A percentile compares a stretch with the other conserved stretches of the same genome.
Evolutionary conservation across 2,888 invertebrate species (phyloP).

Genomic region (Zaprionus obscuricornis): DNA sequence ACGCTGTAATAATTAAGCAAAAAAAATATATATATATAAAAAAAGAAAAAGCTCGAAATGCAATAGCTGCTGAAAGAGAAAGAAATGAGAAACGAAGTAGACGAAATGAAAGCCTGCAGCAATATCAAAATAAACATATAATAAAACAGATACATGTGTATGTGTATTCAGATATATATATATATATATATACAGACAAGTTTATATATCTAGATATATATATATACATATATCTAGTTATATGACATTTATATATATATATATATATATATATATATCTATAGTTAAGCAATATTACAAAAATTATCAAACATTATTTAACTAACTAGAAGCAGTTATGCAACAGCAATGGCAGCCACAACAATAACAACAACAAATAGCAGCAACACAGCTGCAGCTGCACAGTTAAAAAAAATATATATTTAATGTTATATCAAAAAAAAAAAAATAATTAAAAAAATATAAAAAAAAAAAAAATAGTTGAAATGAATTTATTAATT

Average conservation of each 20-base stretch:
- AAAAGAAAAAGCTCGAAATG: constrained; percentile 9
- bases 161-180: constrained; percentile 17
- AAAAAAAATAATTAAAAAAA: constrained; percentile 5
- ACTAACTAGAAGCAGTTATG: constrained; percentile 35
- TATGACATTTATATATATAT: constrained; percentile 1
- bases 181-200: constrained; percentile 18
- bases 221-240: constrained; percentile 1
- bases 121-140: constrained; percentile 43
- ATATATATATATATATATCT: constrained; percentile 34
- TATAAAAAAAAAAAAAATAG: constrained; percentile 38
- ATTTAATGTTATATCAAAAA: constrained; percentile 39
- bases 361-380: constrained; percentile 18
- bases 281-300: constrained; percentile 45
- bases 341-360: constrained; percentile 22
- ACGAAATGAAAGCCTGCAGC: constrained; percentile 26
- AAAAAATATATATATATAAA: neutral
- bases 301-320: constrained; percentile 39
- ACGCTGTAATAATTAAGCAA: constrained; percentile 38
- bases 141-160: constrained; percentile 12
- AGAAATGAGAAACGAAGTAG: constrained; percentile 2
- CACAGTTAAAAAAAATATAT: constrained; percentile 15
- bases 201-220: constrained; percentile 4
- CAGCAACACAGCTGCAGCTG: constrained; percentile 6
- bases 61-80: neutral
- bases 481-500: constrained; percentile 75